A percentile compares a stretch with the other conserved stretches of the same genome.
These are phyloP conservation scores for Amphimedon queenslandica DNA, from an alignment of 37 sponge, comb jelly and placozoan species.

Conservation along the genomic window DNA sequence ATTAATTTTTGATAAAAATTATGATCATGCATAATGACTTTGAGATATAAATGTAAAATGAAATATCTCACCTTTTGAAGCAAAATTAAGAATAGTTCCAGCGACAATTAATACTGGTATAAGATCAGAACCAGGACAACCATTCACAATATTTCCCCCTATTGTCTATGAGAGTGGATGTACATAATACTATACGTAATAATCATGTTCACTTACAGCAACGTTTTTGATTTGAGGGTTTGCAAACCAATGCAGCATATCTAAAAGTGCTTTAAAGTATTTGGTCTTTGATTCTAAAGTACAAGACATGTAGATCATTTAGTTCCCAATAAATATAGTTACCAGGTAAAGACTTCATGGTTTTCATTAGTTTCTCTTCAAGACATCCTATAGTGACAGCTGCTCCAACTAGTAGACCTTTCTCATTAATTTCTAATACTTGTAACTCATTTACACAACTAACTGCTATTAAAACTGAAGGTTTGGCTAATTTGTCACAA, in stretches of 20 bases:
- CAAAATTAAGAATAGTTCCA: constrained; percentile 21
- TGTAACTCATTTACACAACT: constrained; percentile 35
- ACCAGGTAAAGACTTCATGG: constrained; percentile 30
- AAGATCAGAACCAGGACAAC: constrained; percentile 61
- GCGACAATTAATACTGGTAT: constrained; percentile 55
- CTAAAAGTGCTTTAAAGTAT: constrained; percentile 39
- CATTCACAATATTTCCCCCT: constrained; percentile 50
- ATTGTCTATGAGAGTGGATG: constrained; percentile 11
- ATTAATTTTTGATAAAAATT: too few relatives aligned
- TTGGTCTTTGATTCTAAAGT: constrained; percentile 26
- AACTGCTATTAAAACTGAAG: constrained; percentile 41
- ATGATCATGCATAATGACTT: too few relatives aligned
- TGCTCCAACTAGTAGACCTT: constrained; percentile 52
- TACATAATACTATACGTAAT: background rate
- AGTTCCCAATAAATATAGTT: background rate
- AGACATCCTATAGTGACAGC: constrained; percentile 27
- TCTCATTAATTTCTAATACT: constrained; percentile 18
- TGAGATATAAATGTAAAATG: too few relatives aligned
- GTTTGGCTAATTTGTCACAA: too few relatives aligned
- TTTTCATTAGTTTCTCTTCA: constrained; percentile 17
- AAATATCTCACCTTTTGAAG: constrained; percentile 18
- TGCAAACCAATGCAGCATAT: constrained; percentile 61
- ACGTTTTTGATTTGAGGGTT: constrained; percentile 63
- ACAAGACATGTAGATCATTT: background rate
- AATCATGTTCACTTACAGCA: constrained; percentile 26